Evolutionary conservation across 2,113 vertebrate genomes (phyloP), one percentile per base, ranked within the genome.

Genomic region (Herpetotheres cachinnans): DNA sequence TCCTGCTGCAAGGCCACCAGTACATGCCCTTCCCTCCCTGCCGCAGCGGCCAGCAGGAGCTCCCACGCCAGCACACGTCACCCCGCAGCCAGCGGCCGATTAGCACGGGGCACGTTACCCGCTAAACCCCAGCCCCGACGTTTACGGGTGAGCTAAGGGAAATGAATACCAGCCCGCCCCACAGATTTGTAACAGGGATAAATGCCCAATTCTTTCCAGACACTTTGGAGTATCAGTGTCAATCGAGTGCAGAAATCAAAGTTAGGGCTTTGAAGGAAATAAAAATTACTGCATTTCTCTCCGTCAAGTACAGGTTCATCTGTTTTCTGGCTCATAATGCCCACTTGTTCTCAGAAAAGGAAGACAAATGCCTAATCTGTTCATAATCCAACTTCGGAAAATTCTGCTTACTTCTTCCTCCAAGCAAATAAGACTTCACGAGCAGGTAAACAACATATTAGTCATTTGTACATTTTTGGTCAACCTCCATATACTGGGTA

Each of bases 401-500:
- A 14, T 59, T 77, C 54, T 50, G 14, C 27, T 82, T 32, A 10
- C n/a, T 63, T 44, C n/a, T 42, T 66, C 15, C 27, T 47, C 29
- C 0, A 0, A 70, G 27, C 17, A 79, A 85, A 32, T 15, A 47
- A 58, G 50, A 40, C 44, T 36, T 90, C 65, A 34, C 4, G 2
- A 27, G 11, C 62, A 59, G 58, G 27, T 16, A 76, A 63, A 70
- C 5, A 10, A 12, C 27, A 12, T 5, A 9, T 32, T 11, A 10
- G 44, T 38, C 13, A 27, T 13, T 4, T 11, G 34, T 36, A 36
- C 10, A 18, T 55, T 85, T 67, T 25, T 30, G 38, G 7, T 56
- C 56, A 2, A 10, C 47, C 29, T 42, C 42, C 26, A 36, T 2
- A 5, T 3, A 5, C 8, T 21, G 32, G 1, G 27, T 6, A 29